Conservation (phyloP, 1,140 invertebrate genomes). For the Leptestheria dahalacensis region DNA sequence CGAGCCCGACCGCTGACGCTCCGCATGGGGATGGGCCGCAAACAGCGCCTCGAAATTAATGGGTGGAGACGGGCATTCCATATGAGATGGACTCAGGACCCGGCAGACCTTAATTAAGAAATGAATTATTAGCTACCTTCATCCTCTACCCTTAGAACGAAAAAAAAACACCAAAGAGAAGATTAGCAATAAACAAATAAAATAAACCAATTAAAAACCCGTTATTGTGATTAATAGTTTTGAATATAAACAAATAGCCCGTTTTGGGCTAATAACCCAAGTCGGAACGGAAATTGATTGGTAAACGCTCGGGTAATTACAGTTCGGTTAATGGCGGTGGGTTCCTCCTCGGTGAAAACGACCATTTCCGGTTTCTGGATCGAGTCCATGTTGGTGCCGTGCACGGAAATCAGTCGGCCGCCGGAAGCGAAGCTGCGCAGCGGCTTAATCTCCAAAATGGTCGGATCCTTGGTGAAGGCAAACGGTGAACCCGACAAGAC, state of each 20-base stretch:
- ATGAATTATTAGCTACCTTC: conserved; percentile 16
- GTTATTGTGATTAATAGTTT: too few species aligned
- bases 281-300: too few species aligned
- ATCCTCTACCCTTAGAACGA: neutral
- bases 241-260: too few species aligned
- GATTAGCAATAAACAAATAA: neutral
- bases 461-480: conserved; percentile 83
- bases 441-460: conserved; percentile 80
- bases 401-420: conserved; percentile 80
- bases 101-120: conserved; percentile 41
- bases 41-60: conserved; percentile 38
- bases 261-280: too few species aligned
- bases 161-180: neutral
- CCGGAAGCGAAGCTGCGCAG: conserved; percentile 75
- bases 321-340: conserved; percentile 55
- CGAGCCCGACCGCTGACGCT: conserved; percentile 7
- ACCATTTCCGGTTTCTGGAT: conserved; percentile 82
- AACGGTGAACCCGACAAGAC: conserved; percentile 54
- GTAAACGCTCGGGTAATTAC: too few species aligned
- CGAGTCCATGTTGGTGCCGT: conserved; percentile 77
- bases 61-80: conserved; percentile 87
- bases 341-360: conserved; percentile 53
- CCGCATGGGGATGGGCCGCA: conserved; percentile 1
- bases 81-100: conserved; percentile 72
- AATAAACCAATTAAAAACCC: too few species aligned